A percentile compares a stretch with the other conserved stretches of the same genome.
Conservation (phyloP, 2,888 invertebrate genomes). For the Lamellibrachia columna region DNA sequence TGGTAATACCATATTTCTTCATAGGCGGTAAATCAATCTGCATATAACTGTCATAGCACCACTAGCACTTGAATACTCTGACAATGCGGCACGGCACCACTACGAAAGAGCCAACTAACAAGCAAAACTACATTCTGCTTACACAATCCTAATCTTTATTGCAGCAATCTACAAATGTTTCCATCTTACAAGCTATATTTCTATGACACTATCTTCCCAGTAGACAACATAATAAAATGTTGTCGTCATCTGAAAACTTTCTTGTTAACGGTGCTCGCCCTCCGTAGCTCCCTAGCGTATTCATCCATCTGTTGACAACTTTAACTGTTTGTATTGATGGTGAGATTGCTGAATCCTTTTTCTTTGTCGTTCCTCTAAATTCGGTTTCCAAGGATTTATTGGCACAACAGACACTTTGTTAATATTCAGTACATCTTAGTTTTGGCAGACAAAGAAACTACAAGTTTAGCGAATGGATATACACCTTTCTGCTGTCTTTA, state of each 20-base stretch:
- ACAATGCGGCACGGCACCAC: neutral
- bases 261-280: too few relatives aligned
- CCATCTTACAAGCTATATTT: neutral
- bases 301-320: too few relatives aligned
- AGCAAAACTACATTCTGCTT: neutral
- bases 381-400: too few relatives aligned
- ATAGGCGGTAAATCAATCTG: neutral
- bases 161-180: neutral
- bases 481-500: neutral
- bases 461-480: neutral
- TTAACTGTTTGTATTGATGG: too few relatives aligned
- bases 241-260: too few relatives aligned
- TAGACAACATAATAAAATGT: too few relatives aligned
- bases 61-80: neutral
- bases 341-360: too few relatives aligned
- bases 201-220: neutral
- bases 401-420: too few relatives aligned
- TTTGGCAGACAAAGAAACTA: too few relatives aligned
- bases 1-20: conserved; percentile 3
- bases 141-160: neutral
- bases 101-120: neutral
- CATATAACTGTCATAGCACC: neutral
- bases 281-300: too few relatives aligned
- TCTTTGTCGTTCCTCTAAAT: too few relatives aligned
- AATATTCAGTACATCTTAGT: too few relatives aligned